Evolutionary conservation across 2,888 invertebrate genomes (phyloP), one percentile per base, ranked within the genome.

Genomic region (Netelia inedita): DNA sequence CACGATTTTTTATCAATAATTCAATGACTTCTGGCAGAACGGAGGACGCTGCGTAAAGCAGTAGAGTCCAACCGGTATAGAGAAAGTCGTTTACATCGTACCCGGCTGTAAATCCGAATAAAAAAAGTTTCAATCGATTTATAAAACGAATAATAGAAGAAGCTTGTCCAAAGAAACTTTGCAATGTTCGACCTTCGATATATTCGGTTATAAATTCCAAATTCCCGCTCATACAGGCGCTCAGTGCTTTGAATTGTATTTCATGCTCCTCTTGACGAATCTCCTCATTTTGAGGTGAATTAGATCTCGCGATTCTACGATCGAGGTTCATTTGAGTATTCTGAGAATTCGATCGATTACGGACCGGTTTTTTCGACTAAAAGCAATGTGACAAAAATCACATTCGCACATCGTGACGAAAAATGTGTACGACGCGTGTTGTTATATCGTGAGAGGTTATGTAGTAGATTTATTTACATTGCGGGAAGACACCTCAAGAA

Each of bases 11-110:
- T 82, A 96, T 90, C 10, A 96, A 91, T 72, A 94, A 94, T 82
- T 94, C 90, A 0, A 95, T 94, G 85, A 96, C 93, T 86, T 94
- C 93, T 19, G 94, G 93, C 89, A 95, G 95, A 14, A 95, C 95
- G 87, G 95, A 94, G 59, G 95, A 95, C 76, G 95, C 94, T 11
- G 96, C 95, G 91, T 96, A 95, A 90, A 96, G 93, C 63, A 96
- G 90, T 0, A 95, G 94, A 66, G 95, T 95, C 96, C 96, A 96
- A 35, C 95, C 95, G 88, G 95, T 95, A 71, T 94, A 93, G 41
- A 96, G 91, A 85, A 90, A 90, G 11, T 89, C 87, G 87, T 95
- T 92, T n/a, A 94, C 88, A 87, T 94, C 88, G 71, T 93, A 88
- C 23, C 88, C 90, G 35, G 74, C 89, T 89, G 23, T 23, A 82